These are phyloP conservation scores for Leptinotarsa texana DNA, from an alignment of 1,140 invertebrate species.

Conservation along the genomic window DNA sequence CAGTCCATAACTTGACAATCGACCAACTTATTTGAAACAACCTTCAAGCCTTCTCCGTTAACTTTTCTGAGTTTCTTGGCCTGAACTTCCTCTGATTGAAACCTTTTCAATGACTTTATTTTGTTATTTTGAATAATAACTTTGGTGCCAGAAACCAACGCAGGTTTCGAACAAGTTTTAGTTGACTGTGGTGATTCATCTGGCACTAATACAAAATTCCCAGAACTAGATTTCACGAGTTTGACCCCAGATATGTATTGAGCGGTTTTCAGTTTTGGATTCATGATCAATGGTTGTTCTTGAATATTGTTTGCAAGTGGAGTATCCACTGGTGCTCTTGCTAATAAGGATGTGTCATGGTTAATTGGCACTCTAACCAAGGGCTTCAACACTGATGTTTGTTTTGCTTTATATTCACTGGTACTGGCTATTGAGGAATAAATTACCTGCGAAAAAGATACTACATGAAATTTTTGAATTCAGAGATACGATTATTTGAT, in stretches of 20 bases:
- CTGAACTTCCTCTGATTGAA: background rate
- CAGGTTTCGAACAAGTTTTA: background rate
- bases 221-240: background rate
- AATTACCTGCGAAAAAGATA: too few species aligned
- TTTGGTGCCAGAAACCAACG: background rate
- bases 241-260: constrained; percentile 1
- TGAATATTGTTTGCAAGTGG: background rate
- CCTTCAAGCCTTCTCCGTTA: background rate
- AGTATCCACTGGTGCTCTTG: background rate
- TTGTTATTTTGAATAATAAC: constrained; percentile 3
- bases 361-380: constrained; percentile 3
- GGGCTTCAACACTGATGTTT: background rate
- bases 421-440: too few species aligned
- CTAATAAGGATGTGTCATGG: background rate
- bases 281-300: background rate
- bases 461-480: too few species aligned
- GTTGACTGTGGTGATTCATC: background rate
- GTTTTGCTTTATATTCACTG: too few species aligned
- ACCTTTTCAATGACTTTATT: background rate
- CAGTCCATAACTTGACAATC: background rate
- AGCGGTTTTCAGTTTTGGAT: background rate
- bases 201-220: background rate
- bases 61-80: background rate
- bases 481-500: too few species aligned
- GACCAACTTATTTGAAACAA: background rate